Base-by-base conservation (phyloP, 1,140 invertebrate genomes). In the Dinoponera quadriceps region DNA sequence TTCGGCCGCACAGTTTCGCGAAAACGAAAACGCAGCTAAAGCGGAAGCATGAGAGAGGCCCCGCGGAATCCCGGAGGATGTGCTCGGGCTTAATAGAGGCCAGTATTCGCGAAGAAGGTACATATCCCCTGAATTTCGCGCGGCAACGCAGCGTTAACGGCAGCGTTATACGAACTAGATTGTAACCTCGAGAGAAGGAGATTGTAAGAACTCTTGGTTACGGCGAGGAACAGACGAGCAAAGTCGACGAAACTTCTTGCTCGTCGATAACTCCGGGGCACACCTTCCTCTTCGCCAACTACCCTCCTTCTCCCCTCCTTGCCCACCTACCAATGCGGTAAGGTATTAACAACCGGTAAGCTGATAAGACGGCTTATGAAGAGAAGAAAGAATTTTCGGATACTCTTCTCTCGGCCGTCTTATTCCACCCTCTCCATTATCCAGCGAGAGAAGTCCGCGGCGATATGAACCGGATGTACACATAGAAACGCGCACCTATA, bases 331-430 rank as follows among this genome's bases (percentile, higher is more conserved):
- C 11, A 44, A 9, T 16, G 49, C 29, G n/a, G 27, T 77, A 55
- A 57, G 60, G 77, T 78, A 87, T 87, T 87, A 85, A 84, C 85
- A 83, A 82, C 66, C 62, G 63, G 73, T 89, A 89, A 88, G 87
- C 51, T 82, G 87, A 89, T 88, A 89, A 89, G 83, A 85, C 62
- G 81, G 73, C 80, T 88, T 88, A 85, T 74, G 22, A 63, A 81
- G 51, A 63, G 51, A 75, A 57, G 75, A 85, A 72, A 66, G 71
- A 85, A 85, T 82, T 82, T 83, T 75, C 55, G 51, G 29, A 82
- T 65, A 29, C 20, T 57, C 33, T 71, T 71, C 18, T 62, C 25
- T 51, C 27, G 2, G 7, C 14, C 72, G 25, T 65, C 51, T 49
- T 55, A 57, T 71, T 84, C 13, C 49, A 48, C 3, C 14, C 25